A percentile compares a stretch with the other conserved stretches of the same genome.
These are phyloP conservation scores for Rhogogaster chlorosoma DNA, from an alignment of 2,888 invertebrate species.

Conservation along the genomic window DNA sequence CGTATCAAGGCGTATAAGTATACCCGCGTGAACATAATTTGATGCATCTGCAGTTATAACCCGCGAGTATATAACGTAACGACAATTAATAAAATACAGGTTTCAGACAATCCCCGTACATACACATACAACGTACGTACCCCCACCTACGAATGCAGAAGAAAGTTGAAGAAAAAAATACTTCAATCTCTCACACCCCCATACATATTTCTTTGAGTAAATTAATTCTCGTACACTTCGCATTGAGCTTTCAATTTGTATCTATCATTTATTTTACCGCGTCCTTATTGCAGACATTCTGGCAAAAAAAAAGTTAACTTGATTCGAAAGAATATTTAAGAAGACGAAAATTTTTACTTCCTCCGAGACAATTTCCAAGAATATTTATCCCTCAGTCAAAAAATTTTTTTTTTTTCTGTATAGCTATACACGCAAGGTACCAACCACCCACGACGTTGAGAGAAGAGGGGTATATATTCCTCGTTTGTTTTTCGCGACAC, in stretches of 20 bases:
- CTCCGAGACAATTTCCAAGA: too few relatives aligned
- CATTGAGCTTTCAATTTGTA: not conserved
- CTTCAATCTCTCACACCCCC: not conserved
- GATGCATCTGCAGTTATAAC: not conserved
- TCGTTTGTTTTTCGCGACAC: slow-evolving; percentile 28
- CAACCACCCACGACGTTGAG: slow-evolving; percentile 36
- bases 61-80: slow-evolving; percentile 24
- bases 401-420: too few relatives aligned
- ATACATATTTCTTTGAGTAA: not conserved
- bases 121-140: not conserved
- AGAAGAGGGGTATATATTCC: slow-evolving; percentile 23
- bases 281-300: too few relatives aligned
- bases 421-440: not conserved
- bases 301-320: too few relatives aligned
- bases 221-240: not conserved
- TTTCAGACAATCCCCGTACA: slow-evolving; percentile 3
- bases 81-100: slow-evolving; percentile 37
- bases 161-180: not conserved
- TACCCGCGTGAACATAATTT: slow-evolving; percentile 1
- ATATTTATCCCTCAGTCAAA: too few relatives aligned
- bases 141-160: not conserved
- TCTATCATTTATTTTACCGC: not conserved
- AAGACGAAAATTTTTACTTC: too few relatives aligned
- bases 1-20: slow-evolving; percentile 35
- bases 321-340: too few relatives aligned